These are phyloP conservation scores for Augiades crinisus DNA, from an alignment of 2,888 invertebrate genomes.

Conservation along the genomic window DNA sequence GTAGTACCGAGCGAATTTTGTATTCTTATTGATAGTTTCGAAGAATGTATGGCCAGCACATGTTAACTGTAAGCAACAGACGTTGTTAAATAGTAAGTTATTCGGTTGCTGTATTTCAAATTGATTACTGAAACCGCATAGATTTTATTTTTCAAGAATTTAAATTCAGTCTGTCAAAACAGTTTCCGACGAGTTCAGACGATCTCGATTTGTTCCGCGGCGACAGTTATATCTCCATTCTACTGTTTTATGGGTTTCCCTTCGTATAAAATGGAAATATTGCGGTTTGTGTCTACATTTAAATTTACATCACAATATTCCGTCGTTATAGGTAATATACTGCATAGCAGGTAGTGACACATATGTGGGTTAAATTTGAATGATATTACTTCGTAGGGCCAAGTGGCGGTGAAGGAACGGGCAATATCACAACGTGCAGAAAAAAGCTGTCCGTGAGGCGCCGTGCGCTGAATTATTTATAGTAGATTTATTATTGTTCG, in stretches of 20 bases:
- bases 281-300: not conserved
- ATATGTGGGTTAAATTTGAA: no score
- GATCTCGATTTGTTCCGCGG: not conserved
- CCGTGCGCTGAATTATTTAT: conserved; percentile 1
- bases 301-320: no score
- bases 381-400: no score
- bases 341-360: no score
- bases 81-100: not conserved
- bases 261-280: not conserved
- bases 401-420: not conserved
- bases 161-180: not conserved
- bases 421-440: not conserved
- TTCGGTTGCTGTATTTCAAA: no score
- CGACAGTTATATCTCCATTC: not conserved
- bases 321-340: no score
- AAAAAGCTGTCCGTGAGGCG: not conserved
- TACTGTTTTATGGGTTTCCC: not conserved
- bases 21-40: not conserved
- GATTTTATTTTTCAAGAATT: no score
- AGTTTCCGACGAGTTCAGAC: not conserved
- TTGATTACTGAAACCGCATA: no score
- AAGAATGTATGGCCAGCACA: not conserved
- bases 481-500: not conserved
- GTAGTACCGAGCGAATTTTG: not conserved
- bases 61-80: not conserved